Conservation (phyloP, 2,797 vertebrate species). For the Chiloscyllium punctatum region DNA sequence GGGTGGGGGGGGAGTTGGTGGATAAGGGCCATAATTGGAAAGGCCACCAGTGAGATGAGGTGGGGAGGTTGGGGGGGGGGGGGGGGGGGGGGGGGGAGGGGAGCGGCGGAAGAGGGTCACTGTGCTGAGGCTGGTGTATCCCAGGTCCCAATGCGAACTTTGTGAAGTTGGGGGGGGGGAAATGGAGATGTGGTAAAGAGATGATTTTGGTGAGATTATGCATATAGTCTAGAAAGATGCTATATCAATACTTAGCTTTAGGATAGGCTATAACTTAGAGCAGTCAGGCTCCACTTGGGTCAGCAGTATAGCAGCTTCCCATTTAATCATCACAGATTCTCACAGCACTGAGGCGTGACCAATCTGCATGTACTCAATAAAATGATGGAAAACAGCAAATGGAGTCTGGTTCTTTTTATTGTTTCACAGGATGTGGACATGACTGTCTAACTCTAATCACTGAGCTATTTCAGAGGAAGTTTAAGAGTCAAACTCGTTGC, state of each 20-base stretch:
- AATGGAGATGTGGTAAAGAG: neutral
- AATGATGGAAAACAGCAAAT: neutral
- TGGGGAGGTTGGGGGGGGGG: neutral
- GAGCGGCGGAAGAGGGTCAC: too few relatives aligned
- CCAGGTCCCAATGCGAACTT: neutral
- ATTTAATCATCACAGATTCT: constrained; percentile 31
- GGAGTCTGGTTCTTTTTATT: too few relatives aligned
- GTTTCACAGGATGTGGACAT: neutral
- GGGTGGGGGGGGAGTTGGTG: too few relatives aligned
- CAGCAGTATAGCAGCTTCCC: neutral
- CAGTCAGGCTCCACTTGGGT: neutral
- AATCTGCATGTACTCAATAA: neutral
- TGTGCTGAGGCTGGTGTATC: neutral
- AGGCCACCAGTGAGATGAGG: too few relatives aligned
- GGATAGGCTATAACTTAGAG: neutral
- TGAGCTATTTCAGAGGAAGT: neutral
- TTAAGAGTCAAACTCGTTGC: too few relatives aligned
- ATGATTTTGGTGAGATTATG: neutral
- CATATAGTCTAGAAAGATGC: neutral
- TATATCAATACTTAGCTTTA: neutral
- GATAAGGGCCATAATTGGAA: too few relatives aligned
- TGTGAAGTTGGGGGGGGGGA: neutral
- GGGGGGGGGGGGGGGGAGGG: too few relatives aligned
- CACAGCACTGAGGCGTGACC: neutral
- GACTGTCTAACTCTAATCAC: neutral